phyloP scores from a whole-genome alignment of 2,888 invertebrate species.

The Caenorhabditis drosophilae region DNA sequence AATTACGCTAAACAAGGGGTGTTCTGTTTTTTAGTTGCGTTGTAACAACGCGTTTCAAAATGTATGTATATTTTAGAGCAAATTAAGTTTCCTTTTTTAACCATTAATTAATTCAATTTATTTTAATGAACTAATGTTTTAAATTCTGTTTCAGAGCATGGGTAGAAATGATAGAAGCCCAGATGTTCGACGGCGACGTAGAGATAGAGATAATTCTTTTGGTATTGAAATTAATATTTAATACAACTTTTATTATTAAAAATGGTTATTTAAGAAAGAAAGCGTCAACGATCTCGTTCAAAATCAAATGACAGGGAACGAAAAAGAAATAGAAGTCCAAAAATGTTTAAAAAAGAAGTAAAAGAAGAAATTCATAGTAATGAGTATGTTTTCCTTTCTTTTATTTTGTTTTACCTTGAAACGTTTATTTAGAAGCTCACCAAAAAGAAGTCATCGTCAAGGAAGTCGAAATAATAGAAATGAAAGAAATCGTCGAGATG shows the following conservation, averaged over 20 bases:
- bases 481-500: conserved; percentile 6
- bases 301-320: background rate
- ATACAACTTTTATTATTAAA: background rate
- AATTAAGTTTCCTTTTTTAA: too few species aligned
- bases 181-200: conserved; percentile 6
- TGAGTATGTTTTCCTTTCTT: conserved; percentile 6
- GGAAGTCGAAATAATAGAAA: conserved; percentile 2
- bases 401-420: background rate
- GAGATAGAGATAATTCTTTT: conserved; percentile 5
- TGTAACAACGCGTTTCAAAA: too few species aligned
- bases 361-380: conserved; percentile 16
- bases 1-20: too few species aligned
- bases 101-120: too few species aligned
- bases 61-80: too few species aligned
- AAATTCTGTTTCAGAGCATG: conserved; percentile 8
- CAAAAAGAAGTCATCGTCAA: conserved; percentile 9
- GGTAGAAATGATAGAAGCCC: conserved; percentile 11
- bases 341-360: too few species aligned
- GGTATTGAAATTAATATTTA: too few species aligned
- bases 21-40: too few species aligned
- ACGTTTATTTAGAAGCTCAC: too few species aligned
- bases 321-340: conserved; percentile 2
- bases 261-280: background rate
- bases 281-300: conserved; percentile 20
- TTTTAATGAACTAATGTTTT: too few species aligned